Evolutionary conservation across 2,888 invertebrate genomes (phyloP).

Genomic region (Drosophila demipolita): DNA sequence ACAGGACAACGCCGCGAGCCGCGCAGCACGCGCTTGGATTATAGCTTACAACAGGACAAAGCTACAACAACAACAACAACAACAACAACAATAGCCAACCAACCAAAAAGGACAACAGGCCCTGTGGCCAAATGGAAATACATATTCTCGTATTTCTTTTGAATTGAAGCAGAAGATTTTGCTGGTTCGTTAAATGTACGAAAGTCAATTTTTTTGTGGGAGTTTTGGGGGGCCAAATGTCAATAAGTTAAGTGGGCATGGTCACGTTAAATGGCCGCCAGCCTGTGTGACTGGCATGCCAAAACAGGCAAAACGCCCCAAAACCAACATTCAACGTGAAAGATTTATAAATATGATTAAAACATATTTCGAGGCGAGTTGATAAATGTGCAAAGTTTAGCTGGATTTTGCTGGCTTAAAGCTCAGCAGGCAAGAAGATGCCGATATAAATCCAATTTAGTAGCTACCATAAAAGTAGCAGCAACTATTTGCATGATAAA

Average conservation of each 20-base stretch:
- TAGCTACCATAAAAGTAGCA: slow-evolving; percentile 74
- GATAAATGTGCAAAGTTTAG: slow-evolving; percentile 74
- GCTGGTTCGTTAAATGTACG: slow-evolving; percentile 81
- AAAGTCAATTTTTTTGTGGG: slow-evolving; percentile 52
- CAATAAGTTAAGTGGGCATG: slow-evolving; percentile 80
- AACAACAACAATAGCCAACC: slow-evolving; percentile 22
- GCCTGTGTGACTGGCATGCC: slow-evolving; percentile 59
- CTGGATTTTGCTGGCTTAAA: slow-evolving; percentile 54
- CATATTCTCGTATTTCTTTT: slow-evolving; percentile 56
- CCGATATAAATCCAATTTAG: slow-evolving; percentile 80
- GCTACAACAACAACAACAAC: slow-evolving; percentile 20
- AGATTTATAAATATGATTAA: slow-evolving; percentile 80
- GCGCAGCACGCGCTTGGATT: slow-evolving; percentile 71
- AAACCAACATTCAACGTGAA: slow-evolving; percentile 54
- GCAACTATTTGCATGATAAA: slow-evolving; percentile 78
- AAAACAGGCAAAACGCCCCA: slow-evolving; percentile 19
- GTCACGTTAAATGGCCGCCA: slow-evolving; percentile 55
- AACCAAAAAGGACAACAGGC: slow-evolving; percentile 54
- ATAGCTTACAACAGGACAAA: slow-evolving; percentile 56
- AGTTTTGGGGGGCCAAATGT: slow-evolving; percentile 57
- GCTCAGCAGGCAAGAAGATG: slow-evolving; percentile 59
- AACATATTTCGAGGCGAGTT: slow-evolving; percentile 69
- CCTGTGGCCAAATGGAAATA: slow-evolving; percentile 51
- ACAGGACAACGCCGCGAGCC: slow-evolving; percentile 68
- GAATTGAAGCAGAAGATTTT: slow-evolving; percentile 66